Conservation (phyloP, 2,113 vertebrate species). For the Empidonax alnorum region DNA sequence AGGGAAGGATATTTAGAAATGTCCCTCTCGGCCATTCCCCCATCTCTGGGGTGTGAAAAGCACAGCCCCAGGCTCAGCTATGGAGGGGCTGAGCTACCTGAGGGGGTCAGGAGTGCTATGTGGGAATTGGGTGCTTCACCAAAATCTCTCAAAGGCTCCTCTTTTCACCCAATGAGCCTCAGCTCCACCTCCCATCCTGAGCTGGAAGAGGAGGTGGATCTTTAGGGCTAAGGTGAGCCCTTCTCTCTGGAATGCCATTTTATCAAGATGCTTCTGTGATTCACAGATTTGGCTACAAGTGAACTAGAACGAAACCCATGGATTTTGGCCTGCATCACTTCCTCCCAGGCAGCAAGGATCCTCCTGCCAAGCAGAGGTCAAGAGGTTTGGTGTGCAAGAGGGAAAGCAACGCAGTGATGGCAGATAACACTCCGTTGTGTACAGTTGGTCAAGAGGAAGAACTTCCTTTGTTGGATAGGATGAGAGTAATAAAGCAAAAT, state of each 20-base stretch:
- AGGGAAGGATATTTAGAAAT: neutral
- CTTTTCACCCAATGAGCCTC: neutral
- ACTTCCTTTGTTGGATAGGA: neutral
- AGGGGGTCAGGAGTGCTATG: neutral
- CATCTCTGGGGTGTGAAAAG: neutral
- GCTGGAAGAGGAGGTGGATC: neutral
- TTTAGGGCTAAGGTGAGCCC: neutral
- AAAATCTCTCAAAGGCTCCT: neutral
- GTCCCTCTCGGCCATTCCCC: neutral
- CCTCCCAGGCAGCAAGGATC: neutral
- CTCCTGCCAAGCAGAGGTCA: neutral
- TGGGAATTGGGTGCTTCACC: neutral
- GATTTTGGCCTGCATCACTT: neutral
- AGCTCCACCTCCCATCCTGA: neutral
- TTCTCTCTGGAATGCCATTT: neutral
- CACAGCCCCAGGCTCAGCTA: neutral
- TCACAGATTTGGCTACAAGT: neutral
- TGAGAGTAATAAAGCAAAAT: conserved; percentile 13
- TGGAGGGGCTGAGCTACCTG: neutral
- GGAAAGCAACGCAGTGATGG: neutral
- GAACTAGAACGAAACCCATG: neutral
- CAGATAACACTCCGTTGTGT: neutral
- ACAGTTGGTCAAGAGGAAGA: neutral
- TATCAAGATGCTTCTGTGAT: neutral
- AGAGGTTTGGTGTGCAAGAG: neutral